phyloP scores from a whole-genome alignment of 2,888 invertebrate species.

The Polydrusus tereticollis region DNA sequence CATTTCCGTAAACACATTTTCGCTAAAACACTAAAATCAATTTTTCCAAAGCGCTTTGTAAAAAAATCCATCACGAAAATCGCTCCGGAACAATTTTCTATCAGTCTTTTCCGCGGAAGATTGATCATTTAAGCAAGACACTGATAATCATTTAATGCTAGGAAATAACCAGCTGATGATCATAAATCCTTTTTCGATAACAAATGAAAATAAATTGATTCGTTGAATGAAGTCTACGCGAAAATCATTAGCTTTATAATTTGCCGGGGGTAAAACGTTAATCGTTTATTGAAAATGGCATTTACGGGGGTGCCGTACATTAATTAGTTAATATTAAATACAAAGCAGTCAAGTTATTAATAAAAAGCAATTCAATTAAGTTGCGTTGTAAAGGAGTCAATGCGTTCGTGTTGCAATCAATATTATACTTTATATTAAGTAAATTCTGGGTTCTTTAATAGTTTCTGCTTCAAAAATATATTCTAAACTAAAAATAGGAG shows the following conservation, averaged over 20 bases:
- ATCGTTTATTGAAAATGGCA: constrained; percentile 37
- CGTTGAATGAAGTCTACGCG: constrained; percentile 40
- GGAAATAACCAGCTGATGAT: constrained; percentile 40
- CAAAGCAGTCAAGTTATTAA: constrained; percentile 15
- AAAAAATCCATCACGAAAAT: constrained; percentile 14
- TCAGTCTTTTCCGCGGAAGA: constrained; percentile 14
- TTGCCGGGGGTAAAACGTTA: constrained; percentile 34
- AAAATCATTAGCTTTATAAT: constrained; percentile 46
- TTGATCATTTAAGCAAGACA: constrained; percentile 22
- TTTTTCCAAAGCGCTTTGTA: neutral
- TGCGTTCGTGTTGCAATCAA: too few species aligned
- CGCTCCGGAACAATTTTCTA: constrained; percentile 14
- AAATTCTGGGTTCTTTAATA: too few species aligned
- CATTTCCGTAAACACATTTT: too few species aligned
- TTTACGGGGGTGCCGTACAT: constrained; percentile 17
- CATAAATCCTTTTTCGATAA: constrained; percentile 44
- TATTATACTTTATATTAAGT: too few species aligned
- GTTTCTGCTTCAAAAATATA: too few species aligned
- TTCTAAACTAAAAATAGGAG: too few species aligned
- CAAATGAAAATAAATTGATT: constrained; percentile 48
- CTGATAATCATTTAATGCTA: constrained; percentile 38
- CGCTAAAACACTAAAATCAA: neutral
- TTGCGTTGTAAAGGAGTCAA: neutral
- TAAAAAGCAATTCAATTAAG: neutral
- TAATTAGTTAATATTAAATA: constrained; percentile 38